Conservation (phyloP, 2,888 invertebrate species). For the Caprella mutica region DNA sequence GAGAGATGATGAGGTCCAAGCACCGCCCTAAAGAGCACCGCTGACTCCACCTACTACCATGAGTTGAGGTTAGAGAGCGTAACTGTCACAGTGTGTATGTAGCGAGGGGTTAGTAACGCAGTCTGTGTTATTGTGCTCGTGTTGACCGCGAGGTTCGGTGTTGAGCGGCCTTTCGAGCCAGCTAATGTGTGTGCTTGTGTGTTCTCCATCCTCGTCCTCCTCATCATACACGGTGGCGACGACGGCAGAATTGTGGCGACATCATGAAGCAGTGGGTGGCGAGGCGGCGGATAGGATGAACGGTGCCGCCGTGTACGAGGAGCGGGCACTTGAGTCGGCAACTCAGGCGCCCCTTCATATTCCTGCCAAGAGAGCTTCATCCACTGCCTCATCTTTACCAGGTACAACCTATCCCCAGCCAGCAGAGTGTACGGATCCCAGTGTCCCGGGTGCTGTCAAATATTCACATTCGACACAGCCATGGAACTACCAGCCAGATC, state of each 20-base stretch:
- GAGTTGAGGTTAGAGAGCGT: too few species aligned
- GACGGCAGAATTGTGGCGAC: constrained; percentile 33
- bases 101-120: too few species aligned
- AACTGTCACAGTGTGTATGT: too few species aligned
- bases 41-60: too few species aligned
- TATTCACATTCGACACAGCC: constrained; percentile 48
- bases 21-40: too few species aligned
- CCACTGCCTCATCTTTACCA: constrained; percentile 31
- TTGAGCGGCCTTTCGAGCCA: constrained; percentile 22
- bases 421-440: constrained; percentile 39
- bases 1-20: too few species aligned
- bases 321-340: constrained; percentile 25
- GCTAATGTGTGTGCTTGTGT: constrained; percentile 32
- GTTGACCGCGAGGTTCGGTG: constrained; percentile 14
- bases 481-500: constrained; percentile 35
- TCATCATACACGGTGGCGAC: constrained; percentile 32
- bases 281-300: constrained; percentile 32
- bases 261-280: constrained; percentile 34
- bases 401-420: constrained; percentile 31
- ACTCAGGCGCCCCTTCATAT: constrained; percentile 63
- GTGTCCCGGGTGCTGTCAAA: constrained; percentile 58
- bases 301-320: constrained; percentile 34
- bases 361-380: constrained; percentile 56
- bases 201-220: constrained; percentile 25
- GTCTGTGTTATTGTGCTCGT: constrained; percentile 16